phyloP scores from a whole-genome alignment of 2,797 vertebrate species.

The Sebastes miniatus region DNA sequence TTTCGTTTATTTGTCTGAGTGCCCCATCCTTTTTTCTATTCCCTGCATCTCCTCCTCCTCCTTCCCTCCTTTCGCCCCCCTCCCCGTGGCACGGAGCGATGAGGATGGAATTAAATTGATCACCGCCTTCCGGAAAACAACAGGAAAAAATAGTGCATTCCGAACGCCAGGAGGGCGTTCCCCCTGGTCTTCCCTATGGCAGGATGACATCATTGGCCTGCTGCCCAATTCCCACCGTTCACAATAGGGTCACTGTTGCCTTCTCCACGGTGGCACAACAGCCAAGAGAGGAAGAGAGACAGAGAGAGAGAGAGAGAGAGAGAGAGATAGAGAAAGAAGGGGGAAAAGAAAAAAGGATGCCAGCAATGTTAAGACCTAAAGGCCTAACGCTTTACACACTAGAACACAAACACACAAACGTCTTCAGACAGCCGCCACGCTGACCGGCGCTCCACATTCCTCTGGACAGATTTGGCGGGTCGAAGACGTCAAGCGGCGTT shows the following conservation, averaged over 20 bases:
- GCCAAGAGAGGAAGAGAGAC: constrained; percentile 60
- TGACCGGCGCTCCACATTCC: constrained; percentile 48
- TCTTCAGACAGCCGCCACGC: constrained; percentile 39
- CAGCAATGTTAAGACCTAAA: constrained; percentile 53
- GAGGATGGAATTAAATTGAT: constrained; percentile 77
- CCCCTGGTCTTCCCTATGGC: constrained; percentile 72
- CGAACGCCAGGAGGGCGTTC: constrained; percentile 74
- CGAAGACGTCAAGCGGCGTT: constrained; percentile 32
- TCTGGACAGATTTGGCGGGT: constrained; percentile 30
- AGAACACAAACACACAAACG: constrained; percentile 38
- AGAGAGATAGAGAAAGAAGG: constrained; percentile 11
- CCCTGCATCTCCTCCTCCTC: constrained; percentile 42
- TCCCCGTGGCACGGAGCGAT: constrained; percentile 55
- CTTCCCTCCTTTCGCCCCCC: neutral
- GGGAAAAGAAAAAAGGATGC: constrained; percentile 26
- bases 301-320: constrained; percentile 20
- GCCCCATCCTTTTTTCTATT: constrained; percentile 44
- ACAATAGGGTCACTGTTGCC: constrained; percentile 80
- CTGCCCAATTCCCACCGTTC: constrained; percentile 79
- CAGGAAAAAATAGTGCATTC: constrained; percentile 76
- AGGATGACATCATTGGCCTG: constrained; percentile 81
- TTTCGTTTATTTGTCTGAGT: constrained; percentile 23
- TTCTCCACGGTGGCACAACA: constrained; percentile 65
- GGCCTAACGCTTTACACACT: constrained; percentile 25
- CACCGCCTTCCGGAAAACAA: constrained; percentile 76